A percentile compares a stretch with the other conserved stretches of the same genome.
Conservation (phyloP, 2,888 invertebrate species). For the Lasius platythorax region DNA sequence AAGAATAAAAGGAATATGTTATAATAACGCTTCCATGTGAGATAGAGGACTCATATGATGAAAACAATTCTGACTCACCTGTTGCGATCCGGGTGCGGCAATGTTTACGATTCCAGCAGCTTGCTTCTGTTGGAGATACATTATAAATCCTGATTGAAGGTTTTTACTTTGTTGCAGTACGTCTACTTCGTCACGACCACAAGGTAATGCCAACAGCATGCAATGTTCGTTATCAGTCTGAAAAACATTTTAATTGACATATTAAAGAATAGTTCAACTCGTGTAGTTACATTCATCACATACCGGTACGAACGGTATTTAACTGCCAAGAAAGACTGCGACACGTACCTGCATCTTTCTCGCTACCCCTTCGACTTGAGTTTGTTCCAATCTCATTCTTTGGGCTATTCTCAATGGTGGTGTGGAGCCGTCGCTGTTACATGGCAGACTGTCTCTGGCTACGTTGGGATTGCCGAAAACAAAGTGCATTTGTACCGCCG, state of each 20-base stretch:
- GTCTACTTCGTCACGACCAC: constrained; percentile 97
- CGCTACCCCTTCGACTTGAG: constrained; percentile 98
- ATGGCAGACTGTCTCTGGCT: constrained; percentile 95
- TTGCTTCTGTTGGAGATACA: constrained; percentile 98
- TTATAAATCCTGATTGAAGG: constrained; percentile 96
- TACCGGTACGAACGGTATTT: neutral
- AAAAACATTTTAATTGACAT: constrained; percentile 67
- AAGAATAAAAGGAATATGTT: neutral
- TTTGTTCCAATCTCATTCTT: constrained; percentile 98
- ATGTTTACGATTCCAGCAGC: constrained; percentile 99
- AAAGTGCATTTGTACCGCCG: constrained; percentile 99
- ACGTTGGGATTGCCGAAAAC: constrained; percentile 97
- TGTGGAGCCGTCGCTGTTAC: constrained; percentile 93
- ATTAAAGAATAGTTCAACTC: neutral
- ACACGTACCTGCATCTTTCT: constrained; percentile 96
- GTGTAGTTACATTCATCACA: constrained; percentile 16
- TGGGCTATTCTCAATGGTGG: constrained; percentile 97
- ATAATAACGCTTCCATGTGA: neutral
- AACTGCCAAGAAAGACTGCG: neutral
- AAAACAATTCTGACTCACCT: constrained; percentile 87
- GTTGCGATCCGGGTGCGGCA: constrained; percentile 95
- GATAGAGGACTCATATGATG: neutral
- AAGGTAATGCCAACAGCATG: constrained; percentile 97
- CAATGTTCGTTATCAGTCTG: constrained; percentile 98
- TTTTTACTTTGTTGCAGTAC: constrained; percentile 97